Conservation (phyloP, 1,140 invertebrate species). For the Trachymyrmex septentrionalis region DNA sequence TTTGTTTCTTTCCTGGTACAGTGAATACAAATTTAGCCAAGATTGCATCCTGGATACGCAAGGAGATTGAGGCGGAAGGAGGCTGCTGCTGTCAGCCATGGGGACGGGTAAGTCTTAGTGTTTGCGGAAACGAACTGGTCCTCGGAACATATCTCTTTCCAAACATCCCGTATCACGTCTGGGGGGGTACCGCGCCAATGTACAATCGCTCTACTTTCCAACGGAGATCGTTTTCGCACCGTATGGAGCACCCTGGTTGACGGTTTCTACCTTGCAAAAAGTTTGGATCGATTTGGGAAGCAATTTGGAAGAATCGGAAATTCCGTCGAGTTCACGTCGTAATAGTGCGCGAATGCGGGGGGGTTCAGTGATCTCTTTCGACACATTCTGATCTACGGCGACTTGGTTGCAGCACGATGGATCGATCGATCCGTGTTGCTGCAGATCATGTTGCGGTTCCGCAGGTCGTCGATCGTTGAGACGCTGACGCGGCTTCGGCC, state of each 20-base stretch:
- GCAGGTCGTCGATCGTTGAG: conserved; percentile 39
- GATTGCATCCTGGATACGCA: conserved; percentile 78
- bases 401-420: conserved; percentile 9
- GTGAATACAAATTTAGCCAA: conserved; percentile 76
- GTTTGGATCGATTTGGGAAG: not conserved
- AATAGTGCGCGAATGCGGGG: not conserved
- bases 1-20: conserved; percentile 67
- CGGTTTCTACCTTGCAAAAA: not conserved
- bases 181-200: not conserved
- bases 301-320: not conserved
- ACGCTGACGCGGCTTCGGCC: conserved; percentile 45
- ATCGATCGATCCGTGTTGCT: not conserved
- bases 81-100: conserved; percentile 84
- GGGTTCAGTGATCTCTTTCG: conserved; percentile 28
- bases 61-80: conserved; percentile 81
- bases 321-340: not conserved
- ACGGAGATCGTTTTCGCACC: conserved; percentile 3
- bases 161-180: not conserved
- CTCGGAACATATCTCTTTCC: conserved; percentile 19
- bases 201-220: conserved; percentile 8
- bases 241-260: not conserved
- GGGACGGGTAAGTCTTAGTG: conserved; percentile 84
- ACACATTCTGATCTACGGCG: conserved; percentile 38
- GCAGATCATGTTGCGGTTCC: not conserved
- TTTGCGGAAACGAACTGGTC: conserved; percentile 35